Evolutionary conservation across 92 coral and sea anemone species (phyloP).

Genomic region (Virgularia gustaviana): DNA sequence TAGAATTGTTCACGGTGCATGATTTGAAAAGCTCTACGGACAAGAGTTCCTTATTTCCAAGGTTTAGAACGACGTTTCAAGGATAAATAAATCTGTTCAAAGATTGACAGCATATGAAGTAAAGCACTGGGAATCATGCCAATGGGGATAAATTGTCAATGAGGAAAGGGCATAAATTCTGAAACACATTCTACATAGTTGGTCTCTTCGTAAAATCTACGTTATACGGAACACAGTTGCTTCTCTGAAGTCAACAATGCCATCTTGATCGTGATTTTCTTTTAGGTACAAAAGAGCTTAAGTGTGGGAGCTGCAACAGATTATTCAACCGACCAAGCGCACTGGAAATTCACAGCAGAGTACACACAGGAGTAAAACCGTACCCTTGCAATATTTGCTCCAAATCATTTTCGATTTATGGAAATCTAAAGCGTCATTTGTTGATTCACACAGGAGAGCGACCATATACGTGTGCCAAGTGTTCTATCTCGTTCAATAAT

Average conservation of each 20-base stretch:
- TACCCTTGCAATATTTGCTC: conserved; percentile 79
- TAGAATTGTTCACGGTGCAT: too few relatives aligned
- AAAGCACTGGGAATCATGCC: too few relatives aligned
- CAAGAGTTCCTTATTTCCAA: too few relatives aligned
- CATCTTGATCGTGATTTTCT: neutral
- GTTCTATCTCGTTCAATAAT: conserved; percentile 93
- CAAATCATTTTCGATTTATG: conserved; percentile 88
- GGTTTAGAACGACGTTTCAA: too few relatives aligned
- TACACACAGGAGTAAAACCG: conserved; percentile 92
- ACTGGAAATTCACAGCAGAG: conserved; percentile 81
- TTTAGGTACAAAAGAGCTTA: conserved; percentile 78
- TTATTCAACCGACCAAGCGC: conserved; percentile 94
- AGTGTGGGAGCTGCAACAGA: conserved; percentile 85
- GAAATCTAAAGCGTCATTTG: conserved; percentile 90
- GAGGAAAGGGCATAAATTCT: too few relatives aligned
- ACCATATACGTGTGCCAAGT: conserved; percentile 82
- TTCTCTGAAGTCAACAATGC: neutral
- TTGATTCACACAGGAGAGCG: conserved; percentile 87
- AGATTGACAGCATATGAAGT: too few relatives aligned
- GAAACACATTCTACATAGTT: too few relatives aligned
- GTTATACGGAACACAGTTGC: too few relatives aligned
- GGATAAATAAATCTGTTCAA: too few relatives aligned
- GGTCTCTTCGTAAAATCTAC: too few relatives aligned
- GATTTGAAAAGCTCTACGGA: too few relatives aligned
- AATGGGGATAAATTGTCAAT: too few relatives aligned